A percentile compares a stretch with the other conserved stretches of the same genome.
Conservation (phyloP, 35 echinoderm and acorn worm genomes). For the Diadema setosum region DNA sequence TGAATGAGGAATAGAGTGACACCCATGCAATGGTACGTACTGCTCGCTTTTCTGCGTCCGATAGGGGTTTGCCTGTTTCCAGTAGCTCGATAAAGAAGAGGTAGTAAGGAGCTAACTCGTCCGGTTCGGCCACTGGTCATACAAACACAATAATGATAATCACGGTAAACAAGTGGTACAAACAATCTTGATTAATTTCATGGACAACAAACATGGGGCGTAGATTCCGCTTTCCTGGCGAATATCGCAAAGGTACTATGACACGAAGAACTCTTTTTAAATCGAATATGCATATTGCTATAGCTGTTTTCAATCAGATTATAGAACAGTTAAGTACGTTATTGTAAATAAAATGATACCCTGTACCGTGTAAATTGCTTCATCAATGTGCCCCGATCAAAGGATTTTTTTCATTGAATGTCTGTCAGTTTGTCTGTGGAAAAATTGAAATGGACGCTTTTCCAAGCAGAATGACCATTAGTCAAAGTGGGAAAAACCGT, state of each 20-base stretch:
- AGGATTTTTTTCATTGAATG: background rate
- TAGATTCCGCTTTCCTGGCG: background rate
- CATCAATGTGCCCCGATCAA: background rate
- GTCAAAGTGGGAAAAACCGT: background rate
- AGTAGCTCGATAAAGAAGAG: background rate
- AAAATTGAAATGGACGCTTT: too few species aligned
- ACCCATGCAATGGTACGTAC: too few species aligned
- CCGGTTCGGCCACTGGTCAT: background rate
- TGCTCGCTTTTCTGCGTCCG: background rate
- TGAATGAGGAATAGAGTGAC: too few species aligned
- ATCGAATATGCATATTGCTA: background rate
- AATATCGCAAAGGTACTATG: background rate
- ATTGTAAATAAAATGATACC: background rate
- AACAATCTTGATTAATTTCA: background rate
- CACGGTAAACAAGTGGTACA: background rate
- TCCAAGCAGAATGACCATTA: background rate
- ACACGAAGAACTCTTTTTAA: background rate
- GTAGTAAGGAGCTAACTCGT: background rate
- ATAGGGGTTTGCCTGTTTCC: background rate
- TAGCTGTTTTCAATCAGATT: background rate
- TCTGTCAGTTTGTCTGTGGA: too few species aligned
- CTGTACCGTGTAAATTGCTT: background rate
- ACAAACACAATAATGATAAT: background rate
- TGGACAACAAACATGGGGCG: background rate
- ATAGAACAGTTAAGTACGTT: background rate